Evolutionary conservation across 2,888 invertebrate genomes (phyloP).

Genomic region (Drepana falcataria): DNA sequence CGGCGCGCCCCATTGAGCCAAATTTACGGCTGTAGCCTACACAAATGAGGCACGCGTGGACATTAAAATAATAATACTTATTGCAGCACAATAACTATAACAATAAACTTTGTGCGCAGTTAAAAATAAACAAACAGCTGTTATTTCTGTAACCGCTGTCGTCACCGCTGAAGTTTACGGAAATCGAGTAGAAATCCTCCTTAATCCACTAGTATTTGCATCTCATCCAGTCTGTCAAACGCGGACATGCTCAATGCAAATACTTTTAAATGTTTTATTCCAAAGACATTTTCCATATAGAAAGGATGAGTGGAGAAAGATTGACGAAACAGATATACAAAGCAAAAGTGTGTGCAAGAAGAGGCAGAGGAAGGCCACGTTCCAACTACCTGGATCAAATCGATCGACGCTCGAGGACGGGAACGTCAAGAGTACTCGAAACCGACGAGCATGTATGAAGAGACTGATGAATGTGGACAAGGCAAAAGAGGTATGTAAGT

Average conservation of each 20-base stretch:
- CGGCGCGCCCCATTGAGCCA: not conserved
- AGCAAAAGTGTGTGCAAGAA: not conserved
- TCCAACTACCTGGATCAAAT: no score
- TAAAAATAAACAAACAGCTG: not conserved
- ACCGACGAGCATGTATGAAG: no score
- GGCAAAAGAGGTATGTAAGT: no score
- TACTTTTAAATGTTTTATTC: not conserved
- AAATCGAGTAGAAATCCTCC: not conserved
- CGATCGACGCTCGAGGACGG: no score
- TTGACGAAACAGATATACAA: not conserved
- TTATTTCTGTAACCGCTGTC: not conserved
- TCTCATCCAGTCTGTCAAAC: not conserved
- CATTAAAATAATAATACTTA: not conserved
- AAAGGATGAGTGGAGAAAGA: no score
- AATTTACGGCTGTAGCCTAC: conserved; percentile 1
- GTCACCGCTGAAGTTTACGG: not conserved
- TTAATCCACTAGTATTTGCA: not conserved
- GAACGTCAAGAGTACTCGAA: no score
- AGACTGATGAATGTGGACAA: no score
- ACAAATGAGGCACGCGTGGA: not conserved
- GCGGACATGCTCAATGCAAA: not conserved
- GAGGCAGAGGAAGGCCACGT: no score
- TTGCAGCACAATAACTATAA: not conserved
- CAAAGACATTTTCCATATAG: not conserved
- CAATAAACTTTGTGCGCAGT: not conserved